Evolutionary conservation across 1,140 invertebrate genomes (phyloP).

Genomic region (Trinorchestia longiramus): DNA sequence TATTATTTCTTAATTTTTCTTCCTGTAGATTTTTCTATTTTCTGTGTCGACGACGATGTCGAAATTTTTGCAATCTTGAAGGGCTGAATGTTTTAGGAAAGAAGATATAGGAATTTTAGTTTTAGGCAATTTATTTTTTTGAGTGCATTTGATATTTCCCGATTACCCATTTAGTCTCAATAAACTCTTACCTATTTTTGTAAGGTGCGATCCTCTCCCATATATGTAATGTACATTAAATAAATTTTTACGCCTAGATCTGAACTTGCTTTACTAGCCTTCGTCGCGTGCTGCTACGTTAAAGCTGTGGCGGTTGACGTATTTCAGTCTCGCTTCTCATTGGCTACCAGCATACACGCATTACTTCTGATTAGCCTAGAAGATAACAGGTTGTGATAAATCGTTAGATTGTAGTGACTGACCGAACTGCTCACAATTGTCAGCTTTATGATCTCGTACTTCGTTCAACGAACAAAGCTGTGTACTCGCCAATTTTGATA

Average conservation of each 20-base stretch:
- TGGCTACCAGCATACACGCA: too few relatives aligned
- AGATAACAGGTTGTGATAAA: too few relatives aligned
- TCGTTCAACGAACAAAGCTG: too few relatives aligned
- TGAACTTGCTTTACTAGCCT: neutral
- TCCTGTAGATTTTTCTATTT: neutral
- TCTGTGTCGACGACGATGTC: neutral
- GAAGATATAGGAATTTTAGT: neutral
- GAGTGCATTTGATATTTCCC: neutral
- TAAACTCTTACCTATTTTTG: conserved; percentile 5
- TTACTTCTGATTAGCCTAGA: too few relatives aligned
- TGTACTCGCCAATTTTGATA: too few relatives aligned
- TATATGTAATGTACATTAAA: conserved; percentile 2
- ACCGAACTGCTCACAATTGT: too few relatives aligned
- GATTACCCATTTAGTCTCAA: neutral
- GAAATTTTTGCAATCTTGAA: neutral
- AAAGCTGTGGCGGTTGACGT: neutral
- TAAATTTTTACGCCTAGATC: neutral
- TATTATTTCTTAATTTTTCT: neutral
- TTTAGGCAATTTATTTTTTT: neutral
- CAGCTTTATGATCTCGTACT: too few relatives aligned
- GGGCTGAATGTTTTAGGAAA: neutral
- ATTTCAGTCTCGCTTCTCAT: too few relatives aligned
- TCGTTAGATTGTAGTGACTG: too few relatives aligned
- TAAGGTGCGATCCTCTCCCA: neutral
- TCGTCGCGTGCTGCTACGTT: neutral